phyloP scores from a whole-genome alignment of 2,113 vertebrate species.

The Malaclemys terrapin region DNA sequence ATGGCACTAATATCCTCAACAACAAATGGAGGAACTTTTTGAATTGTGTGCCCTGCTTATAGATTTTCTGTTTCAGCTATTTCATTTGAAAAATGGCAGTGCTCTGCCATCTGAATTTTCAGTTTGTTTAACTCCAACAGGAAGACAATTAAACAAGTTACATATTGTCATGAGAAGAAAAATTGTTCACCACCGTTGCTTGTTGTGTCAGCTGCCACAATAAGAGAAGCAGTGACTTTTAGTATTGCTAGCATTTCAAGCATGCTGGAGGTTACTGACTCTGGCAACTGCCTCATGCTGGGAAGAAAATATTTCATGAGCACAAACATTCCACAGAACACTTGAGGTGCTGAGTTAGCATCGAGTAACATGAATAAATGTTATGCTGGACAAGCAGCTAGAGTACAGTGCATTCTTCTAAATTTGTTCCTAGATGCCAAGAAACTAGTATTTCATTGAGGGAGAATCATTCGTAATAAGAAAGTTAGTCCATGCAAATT shows the following conservation, averaged over 20 bases:
- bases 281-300: not conserved
- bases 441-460: constrained; percentile 46
- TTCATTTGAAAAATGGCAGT: constrained; percentile 64
- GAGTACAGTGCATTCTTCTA: constrained; percentile 23
- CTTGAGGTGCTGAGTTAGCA: constrained; percentile 64
- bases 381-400: not conserved
- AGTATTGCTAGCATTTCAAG: constrained; percentile 8
- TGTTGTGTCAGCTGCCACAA: not conserved
- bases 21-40: constrained; percentile 36
- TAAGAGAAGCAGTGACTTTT: not conserved
- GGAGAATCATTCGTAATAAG: constrained; percentile 64
- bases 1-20: constrained; percentile 55
- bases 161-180: constrained; percentile 21
- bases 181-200: constrained; percentile 5
- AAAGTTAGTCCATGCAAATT: constrained; percentile 61
- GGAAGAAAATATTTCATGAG: constrained; percentile 42
- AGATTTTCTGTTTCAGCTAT: constrained; percentile 64
- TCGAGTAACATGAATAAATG: constrained; percentile 35
- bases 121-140: constrained; percentile 54
- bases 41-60: constrained; percentile 55
- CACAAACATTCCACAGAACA: not conserved
- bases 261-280: constrained; percentile 15
- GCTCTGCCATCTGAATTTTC: constrained; percentile 46
- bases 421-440: constrained; percentile 52
- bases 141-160: constrained; percentile 66